These are phyloP conservation scores for Thymelicus acteon DNA, from an alignment of 2,888 invertebrate species.

Conservation along the genomic window DNA sequence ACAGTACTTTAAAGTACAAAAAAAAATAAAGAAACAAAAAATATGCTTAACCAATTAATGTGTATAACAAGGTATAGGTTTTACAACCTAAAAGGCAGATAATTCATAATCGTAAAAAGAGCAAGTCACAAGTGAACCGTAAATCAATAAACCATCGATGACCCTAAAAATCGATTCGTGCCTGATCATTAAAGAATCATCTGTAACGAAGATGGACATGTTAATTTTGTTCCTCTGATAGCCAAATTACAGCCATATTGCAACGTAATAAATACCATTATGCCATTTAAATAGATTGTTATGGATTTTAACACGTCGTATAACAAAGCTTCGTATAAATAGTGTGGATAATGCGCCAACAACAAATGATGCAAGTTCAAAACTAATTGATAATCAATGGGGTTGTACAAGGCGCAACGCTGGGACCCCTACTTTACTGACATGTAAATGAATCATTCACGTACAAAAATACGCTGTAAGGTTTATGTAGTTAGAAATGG, in stretches of 20 bases:
- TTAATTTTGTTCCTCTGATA: constrained; percentile 60
- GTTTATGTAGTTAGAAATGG: constrained; percentile 56
- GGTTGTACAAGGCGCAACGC: constrained; percentile 60
- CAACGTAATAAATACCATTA: constrained; percentile 49
- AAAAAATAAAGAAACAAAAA: constrained; percentile 38
- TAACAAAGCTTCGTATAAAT: constrained; percentile 77
- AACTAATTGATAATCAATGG: constrained; percentile 84
- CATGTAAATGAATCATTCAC: constrained; percentile 77
- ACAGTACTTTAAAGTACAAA: not conserved
- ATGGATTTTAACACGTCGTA: constrained; percentile 67
- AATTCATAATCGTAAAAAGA: constrained; percentile 57
- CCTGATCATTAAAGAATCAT: constrained; percentile 79
- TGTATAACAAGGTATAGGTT: constrained; percentile 63
- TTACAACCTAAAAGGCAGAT: constrained; percentile 50
- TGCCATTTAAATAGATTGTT: constrained; percentile 43
- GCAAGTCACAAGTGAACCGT: constrained; percentile 76
- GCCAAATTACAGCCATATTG: constrained; percentile 54
- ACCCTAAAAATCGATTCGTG: constrained; percentile 77
- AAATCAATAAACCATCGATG: constrained; percentile 78
- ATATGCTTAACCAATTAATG: constrained; percentile 38
- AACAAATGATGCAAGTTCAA: constrained; percentile 77
- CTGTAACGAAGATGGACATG: constrained; percentile 80
- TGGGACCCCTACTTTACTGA: constrained; percentile 63
- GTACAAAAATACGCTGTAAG: constrained; percentile 63
- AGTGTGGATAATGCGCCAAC: constrained; percentile 79